These are phyloP conservation scores for Scaptodrosophila latifasciaeformis DNA, from an alignment of 2,888 invertebrate species.

Conservation along the genomic window DNA sequence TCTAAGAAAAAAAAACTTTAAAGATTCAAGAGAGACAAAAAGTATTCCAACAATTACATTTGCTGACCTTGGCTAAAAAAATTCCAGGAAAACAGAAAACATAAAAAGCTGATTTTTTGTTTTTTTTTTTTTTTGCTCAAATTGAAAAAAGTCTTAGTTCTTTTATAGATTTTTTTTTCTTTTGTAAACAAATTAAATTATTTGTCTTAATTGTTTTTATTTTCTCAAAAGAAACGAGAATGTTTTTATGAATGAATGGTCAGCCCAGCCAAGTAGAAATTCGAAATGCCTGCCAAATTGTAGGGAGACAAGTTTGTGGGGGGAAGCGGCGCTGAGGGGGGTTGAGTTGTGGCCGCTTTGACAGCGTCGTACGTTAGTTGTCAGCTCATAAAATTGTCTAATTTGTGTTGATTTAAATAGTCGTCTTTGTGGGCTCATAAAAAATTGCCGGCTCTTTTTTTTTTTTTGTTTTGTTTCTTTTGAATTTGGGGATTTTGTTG, in stretches of 20 bases:
- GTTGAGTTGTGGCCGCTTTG: background rate
- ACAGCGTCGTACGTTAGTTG: conserved; percentile 10
- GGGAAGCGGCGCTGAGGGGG: background rate
- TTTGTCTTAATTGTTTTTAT: conserved; percentile 1
- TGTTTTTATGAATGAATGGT: conserved; percentile 4
- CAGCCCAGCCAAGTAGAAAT: no score
- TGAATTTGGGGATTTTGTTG: no score
- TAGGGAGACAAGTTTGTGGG: no score
- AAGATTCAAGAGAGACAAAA: no score
- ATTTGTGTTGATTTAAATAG: conserved; percentile 59
- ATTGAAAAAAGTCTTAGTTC: background rate
- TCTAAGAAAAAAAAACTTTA: background rate
- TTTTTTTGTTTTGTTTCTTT: no score
- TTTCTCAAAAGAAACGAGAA: background rate
- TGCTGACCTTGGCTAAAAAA: background rate
- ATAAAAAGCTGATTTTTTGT: conserved; percentile 7
- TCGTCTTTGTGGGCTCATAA: conserved; percentile 10
- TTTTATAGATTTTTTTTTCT: background rate
- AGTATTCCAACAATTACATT: no score
- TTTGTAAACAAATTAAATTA: conserved; percentile 1
- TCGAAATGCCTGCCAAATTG: no score
- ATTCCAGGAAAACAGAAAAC: background rate
- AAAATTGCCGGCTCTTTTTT: background rate
- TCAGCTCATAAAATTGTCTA: conserved; percentile 54
- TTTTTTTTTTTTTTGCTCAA: background rate